Conservation (phyloP, 2,113 vertebrate species). For the Odontesthes bonariensis region DNA sequence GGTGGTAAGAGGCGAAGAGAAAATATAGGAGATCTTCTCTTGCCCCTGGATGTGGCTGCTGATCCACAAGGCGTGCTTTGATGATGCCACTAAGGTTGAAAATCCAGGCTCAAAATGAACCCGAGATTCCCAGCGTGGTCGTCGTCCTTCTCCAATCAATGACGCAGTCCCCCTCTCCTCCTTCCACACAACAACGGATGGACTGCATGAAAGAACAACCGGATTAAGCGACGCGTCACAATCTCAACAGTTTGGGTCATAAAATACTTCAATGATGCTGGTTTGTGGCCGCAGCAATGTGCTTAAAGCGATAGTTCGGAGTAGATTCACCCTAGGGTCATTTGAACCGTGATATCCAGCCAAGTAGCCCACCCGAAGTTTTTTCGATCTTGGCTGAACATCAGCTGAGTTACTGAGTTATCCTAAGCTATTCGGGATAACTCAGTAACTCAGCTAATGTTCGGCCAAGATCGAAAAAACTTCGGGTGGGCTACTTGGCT, state of each 20-base stretch:
- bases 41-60: constrained; percentile 51
- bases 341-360: no score
- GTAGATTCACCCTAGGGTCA: no score
- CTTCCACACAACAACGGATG: constrained; percentile 75
- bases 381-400: no score
- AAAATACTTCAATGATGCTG: not conserved
- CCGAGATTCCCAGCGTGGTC: constrained; percentile 69
- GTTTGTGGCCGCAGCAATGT: no score
- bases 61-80: constrained; percentile 63
- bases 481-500: no score
- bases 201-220: constrained; percentile 42
- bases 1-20: constrained; percentile 51
- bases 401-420: no score
- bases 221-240: no score
- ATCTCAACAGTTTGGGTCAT: not conserved
- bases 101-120: constrained; percentile 43
- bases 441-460: no score
- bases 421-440: no score
- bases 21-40: constrained; percentile 59
- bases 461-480: no score
- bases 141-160: constrained; percentile 74
- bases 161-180: constrained; percentile 57
- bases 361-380: no score
- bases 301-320: not conserved
- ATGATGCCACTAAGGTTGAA: constrained; percentile 69